These are phyloP conservation scores for Phaonia tiefii DNA, from an alignment of 2,888 invertebrate genomes.

Conservation along the genomic window DNA sequence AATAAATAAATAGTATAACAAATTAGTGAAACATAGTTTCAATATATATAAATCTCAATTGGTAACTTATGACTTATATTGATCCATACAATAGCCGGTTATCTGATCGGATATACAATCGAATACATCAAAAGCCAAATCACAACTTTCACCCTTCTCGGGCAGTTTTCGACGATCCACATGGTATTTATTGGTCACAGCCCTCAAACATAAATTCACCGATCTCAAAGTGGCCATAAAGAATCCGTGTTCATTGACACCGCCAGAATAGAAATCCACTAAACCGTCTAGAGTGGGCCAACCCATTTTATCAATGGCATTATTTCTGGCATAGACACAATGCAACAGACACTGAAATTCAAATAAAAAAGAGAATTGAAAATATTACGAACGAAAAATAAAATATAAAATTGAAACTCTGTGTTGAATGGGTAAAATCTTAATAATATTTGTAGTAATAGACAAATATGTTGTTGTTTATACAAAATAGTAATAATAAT, in stretches of 20 bases:
- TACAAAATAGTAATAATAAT: not conserved
- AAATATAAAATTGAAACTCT: constrained; percentile 43
- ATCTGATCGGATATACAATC: constrained; percentile 90
- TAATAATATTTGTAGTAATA: constrained; percentile 3
- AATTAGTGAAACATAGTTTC: constrained; percentile 11
- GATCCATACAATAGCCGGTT: constrained; percentile 85
- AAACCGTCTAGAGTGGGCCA: constrained; percentile 89
- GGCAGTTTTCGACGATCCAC: constrained; percentile 77
- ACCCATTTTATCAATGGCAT: constrained; percentile 88
- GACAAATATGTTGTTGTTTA: not conserved
- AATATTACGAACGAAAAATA: constrained; percentile 15
- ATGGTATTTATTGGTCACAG: constrained; percentile 76
- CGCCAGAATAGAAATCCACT: constrained; percentile 87
- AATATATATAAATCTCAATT: not conserved
- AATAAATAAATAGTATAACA: constrained; percentile 38
- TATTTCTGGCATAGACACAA: constrained; percentile 89
- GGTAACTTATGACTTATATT: constrained; percentile 71
- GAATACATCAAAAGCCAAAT: constrained; percentile 89
- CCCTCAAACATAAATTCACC: constrained; percentile 85
- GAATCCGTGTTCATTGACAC: constrained; percentile 89
- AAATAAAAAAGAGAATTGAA: constrained; percentile 28
- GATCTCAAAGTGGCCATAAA: constrained; percentile 88
- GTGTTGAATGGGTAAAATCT: constrained; percentile 19
- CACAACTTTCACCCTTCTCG: constrained; percentile 87
- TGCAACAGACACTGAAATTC: constrained; percentile 86